Conservation (phyloP, 1,140 invertebrate species). For the Hetaerina americana region DNA sequence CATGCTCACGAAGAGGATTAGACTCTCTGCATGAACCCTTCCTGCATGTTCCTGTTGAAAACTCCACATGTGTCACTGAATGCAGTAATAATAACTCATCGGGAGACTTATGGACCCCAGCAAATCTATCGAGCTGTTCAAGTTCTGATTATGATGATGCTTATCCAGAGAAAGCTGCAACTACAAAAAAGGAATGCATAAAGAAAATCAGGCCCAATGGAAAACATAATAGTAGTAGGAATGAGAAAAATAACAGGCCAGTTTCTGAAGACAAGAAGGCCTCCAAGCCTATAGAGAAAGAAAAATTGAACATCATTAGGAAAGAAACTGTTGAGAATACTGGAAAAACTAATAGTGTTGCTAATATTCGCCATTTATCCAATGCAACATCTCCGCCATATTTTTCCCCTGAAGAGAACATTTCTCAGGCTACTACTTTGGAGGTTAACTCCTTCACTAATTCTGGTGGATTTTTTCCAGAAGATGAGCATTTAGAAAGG, state of each 20-base stretch:
- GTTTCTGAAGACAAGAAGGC: not conserved
- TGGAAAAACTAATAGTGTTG: not conserved
- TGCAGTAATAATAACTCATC: not conserved
- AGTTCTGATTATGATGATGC: not conserved
- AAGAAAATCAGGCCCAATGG: not conserved
- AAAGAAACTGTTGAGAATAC: not conserved
- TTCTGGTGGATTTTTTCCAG: not conserved
- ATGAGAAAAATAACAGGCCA: not conserved
- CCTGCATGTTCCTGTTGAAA: not conserved
- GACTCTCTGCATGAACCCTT: too few relatives aligned
- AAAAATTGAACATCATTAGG: not conserved
- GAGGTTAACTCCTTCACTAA: not conserved
- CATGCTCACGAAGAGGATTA: too few relatives aligned
- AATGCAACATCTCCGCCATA: too few relatives aligned
- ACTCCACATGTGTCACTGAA: not conserved
- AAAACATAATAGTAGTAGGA: not conserved
- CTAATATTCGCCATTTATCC: not conserved
- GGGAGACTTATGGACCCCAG: not conserved
- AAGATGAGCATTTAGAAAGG: not conserved
- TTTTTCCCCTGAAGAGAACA: too few relatives aligned
- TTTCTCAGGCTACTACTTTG: too few relatives aligned
- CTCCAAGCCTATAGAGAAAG: not conserved
- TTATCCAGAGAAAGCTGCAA: not conserved
- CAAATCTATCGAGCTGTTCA: not conserved
- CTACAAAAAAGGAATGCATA: not conserved